Base-by-base conservation (phyloP, 2,797 vertebrate species). In the Mormyrus hasselquistii region DNA sequence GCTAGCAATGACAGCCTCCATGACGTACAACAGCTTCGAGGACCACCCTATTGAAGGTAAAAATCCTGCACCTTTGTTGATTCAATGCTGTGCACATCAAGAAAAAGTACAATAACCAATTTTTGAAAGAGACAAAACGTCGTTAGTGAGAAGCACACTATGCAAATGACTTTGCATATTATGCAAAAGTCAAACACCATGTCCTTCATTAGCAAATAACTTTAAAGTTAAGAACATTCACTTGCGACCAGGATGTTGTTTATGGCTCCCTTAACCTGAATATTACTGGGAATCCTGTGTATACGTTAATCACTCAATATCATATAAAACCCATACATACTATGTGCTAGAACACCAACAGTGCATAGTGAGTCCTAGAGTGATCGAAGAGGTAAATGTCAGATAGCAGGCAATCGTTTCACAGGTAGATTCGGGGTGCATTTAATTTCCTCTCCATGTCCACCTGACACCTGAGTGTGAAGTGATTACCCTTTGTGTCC, bases 1-100 rank as follows among this genome's bases (percentile, higher is more conserved):
- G 53, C 94, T 98, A 22, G 98, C 97, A 65, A 96, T 99, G 95
- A 98, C 97, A 0, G 98, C 98, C 29, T 97, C 97, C 6, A 96
- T 99, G 93, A 98, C 97, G 88, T 99, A 99, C 86, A 95, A 96
- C 94, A 99, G 98, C 92, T 96, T 98, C 0, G 97, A 98, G 88
- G 93, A 95, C 82, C 97, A 98, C 88, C 95, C 97, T 10, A 95
- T 98, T 4, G 97, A 98, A 93, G 98, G 98, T 98, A 92, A 95
- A 96, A 73, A n/a, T 73, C 10, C 25, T 2, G 44, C 49, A 22
- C 29, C 5, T 69, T 44, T 8, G 9, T 34, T 22, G 25, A 38
- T 9, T 59, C 38, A n/a, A 16, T 44, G 73, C 38, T 79, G 38
- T 44, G 34, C 73, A 41, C 73, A 44, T 47, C 16, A 79, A 79